Evolutionary conservation across 1,140 invertebrate species (phyloP).

Genomic region (Caligus rogercresseyi): DNA sequence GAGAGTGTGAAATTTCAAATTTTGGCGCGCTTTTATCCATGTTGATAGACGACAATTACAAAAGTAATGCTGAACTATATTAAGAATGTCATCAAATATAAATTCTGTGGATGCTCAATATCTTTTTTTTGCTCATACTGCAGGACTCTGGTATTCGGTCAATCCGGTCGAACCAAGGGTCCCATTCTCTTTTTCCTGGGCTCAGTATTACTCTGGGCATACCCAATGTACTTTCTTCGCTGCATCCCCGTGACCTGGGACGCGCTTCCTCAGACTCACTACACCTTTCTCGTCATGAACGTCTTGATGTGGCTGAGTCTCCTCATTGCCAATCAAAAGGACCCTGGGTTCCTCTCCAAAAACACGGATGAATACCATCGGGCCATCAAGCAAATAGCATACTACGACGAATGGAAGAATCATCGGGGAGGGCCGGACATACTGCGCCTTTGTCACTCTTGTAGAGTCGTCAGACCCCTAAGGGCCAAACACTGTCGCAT

Average conservation of each 20-base stretch:
- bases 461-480: constrained; percentile 61
- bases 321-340: constrained; percentile 64
- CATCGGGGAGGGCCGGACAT: constrained; percentile 56
- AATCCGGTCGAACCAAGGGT: constrained; percentile 69
- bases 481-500: constrained; percentile 77
- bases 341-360: constrained; percentile 70
- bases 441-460: constrained; percentile 62
- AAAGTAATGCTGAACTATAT: no score
- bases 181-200: constrained; percentile 64
- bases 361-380: constrained; percentile 73
- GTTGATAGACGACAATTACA: no score
- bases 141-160: constrained; percentile 66
- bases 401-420: constrained; percentile 73
- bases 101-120: constrained; percentile 4
- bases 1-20: no score
- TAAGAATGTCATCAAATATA: no score
- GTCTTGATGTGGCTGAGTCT: constrained; percentile 77
- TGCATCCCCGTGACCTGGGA: constrained; percentile 79
- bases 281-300: constrained; percentile 76
- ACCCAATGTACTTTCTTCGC: constrained; percentile 76
- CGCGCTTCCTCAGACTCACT: constrained; percentile 57
- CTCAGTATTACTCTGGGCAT: constrained; percentile 69
- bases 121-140: no score
- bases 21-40: no score
- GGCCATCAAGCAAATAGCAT: constrained; percentile 64